These are phyloP conservation scores for Eristalis tenax DNA, from an alignment of 2,888 invertebrate genomes.

Conservation along the genomic window DNA sequence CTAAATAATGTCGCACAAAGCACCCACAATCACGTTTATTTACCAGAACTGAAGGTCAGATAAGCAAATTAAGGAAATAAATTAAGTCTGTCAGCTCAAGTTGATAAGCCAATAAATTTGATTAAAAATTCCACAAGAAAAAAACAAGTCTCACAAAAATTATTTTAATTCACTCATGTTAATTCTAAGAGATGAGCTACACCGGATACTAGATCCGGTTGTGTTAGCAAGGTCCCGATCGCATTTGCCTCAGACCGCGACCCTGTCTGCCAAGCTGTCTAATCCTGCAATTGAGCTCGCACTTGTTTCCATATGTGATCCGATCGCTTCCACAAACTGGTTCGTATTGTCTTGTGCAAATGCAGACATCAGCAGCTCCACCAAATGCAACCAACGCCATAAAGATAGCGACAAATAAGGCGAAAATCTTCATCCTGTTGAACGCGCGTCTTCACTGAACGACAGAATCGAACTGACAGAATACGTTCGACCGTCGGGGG, in stretches of 20 bases:
- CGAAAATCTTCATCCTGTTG: constrained; percentile 62
- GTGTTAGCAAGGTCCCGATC: constrained; percentile 75
- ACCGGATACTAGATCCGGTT: too few species aligned
- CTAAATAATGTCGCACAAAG: not conserved
- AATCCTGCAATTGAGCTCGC: constrained; percentile 75
- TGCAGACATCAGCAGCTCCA: constrained; percentile 71
- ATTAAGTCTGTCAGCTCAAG: not conserved
- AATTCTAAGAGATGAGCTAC: not conserved
- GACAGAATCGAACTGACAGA: not conserved
- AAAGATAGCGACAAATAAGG: constrained; percentile 67
- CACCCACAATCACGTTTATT: not conserved
- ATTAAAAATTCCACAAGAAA: not conserved
- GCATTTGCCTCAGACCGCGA: constrained; percentile 74
- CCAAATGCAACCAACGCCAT: constrained; percentile 68
- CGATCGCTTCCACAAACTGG: constrained; percentile 77
- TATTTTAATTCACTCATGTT: not conserved
- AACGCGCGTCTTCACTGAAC: not conserved
- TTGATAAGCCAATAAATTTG: not conserved
- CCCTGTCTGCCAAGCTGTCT: constrained; percentile 74
- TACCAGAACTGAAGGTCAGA: not conserved
- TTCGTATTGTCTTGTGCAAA: constrained; percentile 76
- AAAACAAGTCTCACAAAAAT: not conserved
- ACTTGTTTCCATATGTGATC: constrained; percentile 76
- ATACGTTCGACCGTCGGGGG: not conserved
- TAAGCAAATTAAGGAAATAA: not conserved